These are phyloP conservation scores for Heliconius melpomene DNA, from an alignment of 1,140 invertebrate species.

Conservation along the genomic window DNA sequence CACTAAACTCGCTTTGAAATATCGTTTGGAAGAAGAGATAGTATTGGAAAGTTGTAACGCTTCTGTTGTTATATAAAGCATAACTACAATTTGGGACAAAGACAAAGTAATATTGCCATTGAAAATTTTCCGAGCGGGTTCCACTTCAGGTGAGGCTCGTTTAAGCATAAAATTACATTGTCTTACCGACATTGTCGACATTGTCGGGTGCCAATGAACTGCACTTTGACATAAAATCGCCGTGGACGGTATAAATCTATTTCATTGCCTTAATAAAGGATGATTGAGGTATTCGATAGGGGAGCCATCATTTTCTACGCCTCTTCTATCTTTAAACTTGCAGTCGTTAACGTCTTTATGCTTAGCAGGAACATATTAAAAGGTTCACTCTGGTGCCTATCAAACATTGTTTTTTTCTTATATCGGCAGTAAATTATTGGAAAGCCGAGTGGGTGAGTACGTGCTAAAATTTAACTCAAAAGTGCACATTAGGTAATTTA, in stretches of 20 bases:
- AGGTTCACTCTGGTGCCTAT: conserved; percentile 28
- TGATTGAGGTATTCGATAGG: conserved; percentile 75
- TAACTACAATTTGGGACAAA: conserved; percentile 71
- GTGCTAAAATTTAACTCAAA: conserved; percentile 42
- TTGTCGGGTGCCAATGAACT: conserved; percentile 80
- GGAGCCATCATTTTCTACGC: conserved; percentile 70
- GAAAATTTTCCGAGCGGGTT: conserved; percentile 76
- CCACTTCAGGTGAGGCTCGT: conserved; percentile 75
- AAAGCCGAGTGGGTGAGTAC: conserved; percentile 23
- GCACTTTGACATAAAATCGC: conserved; percentile 80
- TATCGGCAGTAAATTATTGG: background rate
- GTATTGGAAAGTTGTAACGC: conserved; percentile 68
- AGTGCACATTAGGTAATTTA: conserved; percentile 46
- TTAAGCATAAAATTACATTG: conserved; percentile 81
- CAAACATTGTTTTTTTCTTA: conserved; percentile 17
- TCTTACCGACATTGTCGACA: conserved; percentile 75
- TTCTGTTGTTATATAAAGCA: conserved; percentile 76
- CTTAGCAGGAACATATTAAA: conserved; percentile 51
- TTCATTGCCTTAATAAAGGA: conserved; percentile 79
- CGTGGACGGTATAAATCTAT: conserved; percentile 77
- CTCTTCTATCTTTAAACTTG: conserved; percentile 59
- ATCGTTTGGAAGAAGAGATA: conserved; percentile 29
- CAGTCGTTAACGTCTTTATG: conserved; percentile 62
- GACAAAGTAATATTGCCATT: conserved; percentile 77
- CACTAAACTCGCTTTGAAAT: conserved; percentile 23